Percentiles rank a stretch among this genome's conserved stretches.
Evolutionary conservation across 2,113 vertebrate genomes (phyloP).

Genomic region (Hirundichthys speculiger): DNA sequence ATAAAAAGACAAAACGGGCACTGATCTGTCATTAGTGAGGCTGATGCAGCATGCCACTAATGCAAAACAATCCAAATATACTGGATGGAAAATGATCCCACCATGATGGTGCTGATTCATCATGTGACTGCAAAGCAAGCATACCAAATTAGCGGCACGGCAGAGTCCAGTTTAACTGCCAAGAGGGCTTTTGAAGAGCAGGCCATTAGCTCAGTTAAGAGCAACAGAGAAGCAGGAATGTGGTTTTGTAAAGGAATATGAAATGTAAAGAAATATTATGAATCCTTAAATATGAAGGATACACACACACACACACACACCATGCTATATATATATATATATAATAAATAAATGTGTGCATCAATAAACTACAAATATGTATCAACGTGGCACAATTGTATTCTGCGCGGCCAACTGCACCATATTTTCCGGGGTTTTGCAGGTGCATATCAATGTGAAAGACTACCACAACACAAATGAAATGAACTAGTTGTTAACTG

Average conservation of each 20-base stretch:
- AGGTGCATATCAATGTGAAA: constrained; percentile 12
- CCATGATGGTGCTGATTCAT: constrained; percentile 50
- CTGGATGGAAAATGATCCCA: constrained; percentile 68
- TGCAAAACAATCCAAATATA: constrained; percentile 66
- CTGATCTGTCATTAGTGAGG: constrained; percentile 38
- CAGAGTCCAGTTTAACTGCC: constrained; percentile 30
- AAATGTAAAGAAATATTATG: constrained; percentile 7
- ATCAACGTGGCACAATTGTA: not conserved
- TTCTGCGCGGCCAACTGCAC: not conserved
- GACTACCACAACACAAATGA: not conserved
- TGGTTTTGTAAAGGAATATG: not conserved
- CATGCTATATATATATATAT: too few species aligned
- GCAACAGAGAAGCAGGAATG: not conserved
- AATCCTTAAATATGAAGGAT: too few species aligned
- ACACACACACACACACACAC: too few species aligned
- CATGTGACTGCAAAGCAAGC: constrained; percentile 70
- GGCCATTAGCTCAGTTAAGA: constrained; percentile 24
- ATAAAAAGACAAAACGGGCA: constrained; percentile 29
- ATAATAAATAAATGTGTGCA: constrained; percentile 25
- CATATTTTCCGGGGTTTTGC: constrained; percentile 7
- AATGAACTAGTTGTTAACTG: not conserved
- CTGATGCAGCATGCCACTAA: constrained; percentile 36
- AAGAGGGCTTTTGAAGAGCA: constrained; percentile 27
- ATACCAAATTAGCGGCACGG: constrained; percentile 59
- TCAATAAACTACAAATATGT: constrained; percentile 6